phyloP scores from a whole-genome alignment of 2,888 invertebrate genomes.

The Drosophila atroscutellata region DNA sequence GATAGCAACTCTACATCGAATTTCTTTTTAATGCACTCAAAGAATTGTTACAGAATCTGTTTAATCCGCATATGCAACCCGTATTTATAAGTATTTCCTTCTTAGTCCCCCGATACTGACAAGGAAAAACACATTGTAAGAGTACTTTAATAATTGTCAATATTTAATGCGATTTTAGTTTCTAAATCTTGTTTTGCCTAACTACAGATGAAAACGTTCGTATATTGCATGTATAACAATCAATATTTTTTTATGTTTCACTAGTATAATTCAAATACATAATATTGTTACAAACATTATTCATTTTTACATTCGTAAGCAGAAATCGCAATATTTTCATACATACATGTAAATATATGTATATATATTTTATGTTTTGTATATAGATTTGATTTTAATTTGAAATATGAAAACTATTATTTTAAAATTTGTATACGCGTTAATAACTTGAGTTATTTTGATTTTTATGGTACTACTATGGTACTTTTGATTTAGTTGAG shows the following conservation, averaged over 20 bases:
- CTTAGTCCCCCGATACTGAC: too few species aligned
- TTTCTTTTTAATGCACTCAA: too few species aligned
- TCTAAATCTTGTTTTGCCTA: constrained; percentile 58
- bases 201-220: constrained; percentile 72
- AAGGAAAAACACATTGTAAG: constrained; percentile 18
- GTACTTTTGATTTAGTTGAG: constrained; percentile 57
- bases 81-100: background rate
- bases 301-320: constrained; percentile 49
- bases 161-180: constrained; percentile 67
- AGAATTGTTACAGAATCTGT: background rate
- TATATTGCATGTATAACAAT: constrained; percentile 70
- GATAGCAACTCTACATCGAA: too few species aligned
- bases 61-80: background rate
- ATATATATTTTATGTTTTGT: constrained; percentile 16
- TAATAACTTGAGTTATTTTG: constrained; percentile 54
- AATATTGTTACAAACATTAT: constrained; percentile 44
- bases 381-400: constrained; percentile 49
- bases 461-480: constrained; percentile 36
- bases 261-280: constrained; percentile 54
- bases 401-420: constrained; percentile 66
- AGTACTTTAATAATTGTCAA: constrained; percentile 30
- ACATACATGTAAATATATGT: constrained; percentile 4
- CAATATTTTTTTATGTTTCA: constrained; percentile 52
- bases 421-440: constrained; percentile 69
- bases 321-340: constrained; percentile 26